Conservation (phyloP, 2,113 vertebrate species). For the Gobiocypris rarus region DNA sequence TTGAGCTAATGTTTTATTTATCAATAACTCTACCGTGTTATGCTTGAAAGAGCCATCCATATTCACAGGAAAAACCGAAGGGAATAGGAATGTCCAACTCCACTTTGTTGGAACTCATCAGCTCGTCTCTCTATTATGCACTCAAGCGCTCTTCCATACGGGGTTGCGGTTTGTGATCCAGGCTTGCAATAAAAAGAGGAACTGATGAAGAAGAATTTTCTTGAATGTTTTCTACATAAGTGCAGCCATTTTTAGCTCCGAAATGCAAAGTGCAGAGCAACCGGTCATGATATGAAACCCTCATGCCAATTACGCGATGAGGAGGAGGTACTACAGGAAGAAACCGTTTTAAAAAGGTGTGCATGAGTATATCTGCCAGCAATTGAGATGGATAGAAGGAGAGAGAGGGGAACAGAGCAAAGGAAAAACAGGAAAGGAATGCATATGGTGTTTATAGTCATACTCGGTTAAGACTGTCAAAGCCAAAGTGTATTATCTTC, state of each 20-base stretch:
- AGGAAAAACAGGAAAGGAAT: constrained; percentile 43
- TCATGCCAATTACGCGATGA: neutral
- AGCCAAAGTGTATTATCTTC: constrained; percentile 34
- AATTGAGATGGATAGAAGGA: constrained; percentile 27
- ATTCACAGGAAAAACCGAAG: constrained; percentile 53
- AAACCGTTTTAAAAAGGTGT: neutral
- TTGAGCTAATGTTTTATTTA: constrained; percentile 65
- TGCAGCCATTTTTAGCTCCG: constrained; percentile 40
- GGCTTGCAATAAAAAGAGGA: constrained; percentile 57
- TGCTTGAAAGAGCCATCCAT: constrained; percentile 58
- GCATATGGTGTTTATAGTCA: constrained; percentile 35
- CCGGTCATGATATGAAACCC: neutral
- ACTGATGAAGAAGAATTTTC: constrained; percentile 64
- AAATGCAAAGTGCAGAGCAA: constrained; percentile 44
- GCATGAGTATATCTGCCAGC: constrained; percentile 11
- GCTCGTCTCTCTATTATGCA: constrained; percentile 48
- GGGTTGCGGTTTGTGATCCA: constrained; percentile 63
- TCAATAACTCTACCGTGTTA: constrained; percentile 51
- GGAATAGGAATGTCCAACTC: constrained; percentile 57
- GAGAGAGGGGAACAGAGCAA: neutral
- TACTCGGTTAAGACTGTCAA: constrained; percentile 38
- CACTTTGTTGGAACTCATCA: constrained; percentile 31
- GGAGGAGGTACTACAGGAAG: neutral
- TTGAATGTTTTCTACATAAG: constrained; percentile 52
- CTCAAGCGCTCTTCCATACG: constrained; percentile 52